A percentile compares a stretch with the other conserved stretches of the same genome.
Conservation (phyloP, 2,888 invertebrate species). For the Drosophila peninsularis region DNA sequence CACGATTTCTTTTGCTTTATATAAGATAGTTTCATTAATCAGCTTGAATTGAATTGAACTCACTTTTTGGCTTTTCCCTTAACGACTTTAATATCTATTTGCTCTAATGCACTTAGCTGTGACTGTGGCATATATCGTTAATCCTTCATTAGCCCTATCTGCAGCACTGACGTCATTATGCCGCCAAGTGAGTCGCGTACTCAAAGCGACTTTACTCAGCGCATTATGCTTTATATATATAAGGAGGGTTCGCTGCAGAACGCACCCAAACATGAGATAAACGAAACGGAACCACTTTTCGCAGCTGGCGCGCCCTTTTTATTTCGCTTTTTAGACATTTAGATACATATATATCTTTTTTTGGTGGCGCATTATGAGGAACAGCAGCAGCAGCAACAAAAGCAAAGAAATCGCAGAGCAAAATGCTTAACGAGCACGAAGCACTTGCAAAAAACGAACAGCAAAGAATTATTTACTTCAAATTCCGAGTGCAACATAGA, state of each 20-base stretch:
- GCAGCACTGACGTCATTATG: conserved; percentile 41
- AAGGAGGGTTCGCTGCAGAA: conserved; percentile 31
- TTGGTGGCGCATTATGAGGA: conserved; percentile 64
- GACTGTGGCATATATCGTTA: conserved; percentile 16
- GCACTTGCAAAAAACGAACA: conserved; percentile 75
- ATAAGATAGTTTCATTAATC: too few species aligned
- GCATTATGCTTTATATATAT: conserved; percentile 12
- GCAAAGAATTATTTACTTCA: conserved; percentile 77
- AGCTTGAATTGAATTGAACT: too few species aligned
- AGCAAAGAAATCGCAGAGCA: conserved; percentile 66
- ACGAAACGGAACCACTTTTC: conserved; percentile 81
- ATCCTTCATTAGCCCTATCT: conserved; percentile 39
- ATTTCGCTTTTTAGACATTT: conserved; percentile 27
- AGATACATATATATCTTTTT: conserved; percentile 9
- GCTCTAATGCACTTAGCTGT: neutral
- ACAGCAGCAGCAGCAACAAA: conserved; percentile 47
- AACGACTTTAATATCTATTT: too few species aligned
- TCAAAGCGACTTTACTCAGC: conserved; percentile 28
- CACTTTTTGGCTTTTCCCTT: neutral
- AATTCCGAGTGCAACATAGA: conserved; percentile 81
- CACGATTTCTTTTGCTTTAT: too few species aligned
- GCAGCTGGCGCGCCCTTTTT: conserved; percentile 64
- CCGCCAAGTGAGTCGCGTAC: conserved; percentile 16
- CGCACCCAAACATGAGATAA: conserved; percentile 73
- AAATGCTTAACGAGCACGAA: conserved; percentile 83